phyloP scores from a whole-genome alignment of 2,797 vertebrate species.

The Pangasius djambal region DNA sequence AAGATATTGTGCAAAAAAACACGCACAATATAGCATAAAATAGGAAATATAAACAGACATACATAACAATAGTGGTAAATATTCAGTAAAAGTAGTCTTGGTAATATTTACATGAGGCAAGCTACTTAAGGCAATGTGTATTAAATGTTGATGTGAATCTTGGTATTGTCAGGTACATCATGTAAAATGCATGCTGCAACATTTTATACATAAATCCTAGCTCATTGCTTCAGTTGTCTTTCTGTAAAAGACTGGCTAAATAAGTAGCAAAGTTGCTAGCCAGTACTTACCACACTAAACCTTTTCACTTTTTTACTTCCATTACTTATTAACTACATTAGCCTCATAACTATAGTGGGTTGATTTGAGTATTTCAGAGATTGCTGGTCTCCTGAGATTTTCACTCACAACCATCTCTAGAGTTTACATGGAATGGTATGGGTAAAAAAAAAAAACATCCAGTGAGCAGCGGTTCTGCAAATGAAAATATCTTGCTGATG shows the following conservation, averaged over 20 bases:
- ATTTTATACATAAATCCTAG: neutral
- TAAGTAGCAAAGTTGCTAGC: neutral
- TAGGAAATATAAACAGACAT: neutral
- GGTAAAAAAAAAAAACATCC: neutral
- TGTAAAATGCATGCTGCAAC: neutral
- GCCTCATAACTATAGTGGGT: neutral
- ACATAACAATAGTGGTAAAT: neutral
- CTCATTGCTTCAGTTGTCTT: conserved; percentile 1
- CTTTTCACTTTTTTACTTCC: neutral
- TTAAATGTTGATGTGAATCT: neutral
- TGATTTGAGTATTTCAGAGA: neutral
- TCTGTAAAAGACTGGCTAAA: neutral
- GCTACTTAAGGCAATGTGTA: neutral
- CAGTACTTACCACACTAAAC: neutral
- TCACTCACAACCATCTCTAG: neutral
- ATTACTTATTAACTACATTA: neutral
- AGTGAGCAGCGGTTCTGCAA: neutral
- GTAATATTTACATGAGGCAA: neutral
- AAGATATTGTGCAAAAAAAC: neutral
- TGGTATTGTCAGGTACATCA: neutral
- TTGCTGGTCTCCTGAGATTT: neutral
- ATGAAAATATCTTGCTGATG: neutral
- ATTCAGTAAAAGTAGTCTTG: neutral
- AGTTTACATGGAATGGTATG: neutral
- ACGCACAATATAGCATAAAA: neutral